Percentiles rank a stretch among this genome's conserved stretches.
Evolutionary conservation across 2,888 invertebrate species (phyloP).

Genomic region (Koerneria pararmatus): DNA sequence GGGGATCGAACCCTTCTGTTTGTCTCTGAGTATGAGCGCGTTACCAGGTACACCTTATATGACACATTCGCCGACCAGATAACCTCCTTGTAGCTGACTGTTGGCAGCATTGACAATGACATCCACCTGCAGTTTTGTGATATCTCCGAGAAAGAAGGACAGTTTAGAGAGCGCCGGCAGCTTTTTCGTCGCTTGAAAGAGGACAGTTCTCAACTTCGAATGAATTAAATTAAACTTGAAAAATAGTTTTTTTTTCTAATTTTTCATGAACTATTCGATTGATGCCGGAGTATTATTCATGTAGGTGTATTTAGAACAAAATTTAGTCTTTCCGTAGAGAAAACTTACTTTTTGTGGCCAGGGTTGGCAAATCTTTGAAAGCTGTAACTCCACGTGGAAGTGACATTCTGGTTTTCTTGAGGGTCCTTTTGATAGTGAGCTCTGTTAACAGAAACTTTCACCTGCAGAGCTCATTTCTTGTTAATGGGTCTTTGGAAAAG

Average conservation of each 20-base stretch:
- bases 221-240: conserved; percentile 23
- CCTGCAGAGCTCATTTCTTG: no score
- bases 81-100: conserved; percentile 73
- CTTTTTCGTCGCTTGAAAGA: no score
- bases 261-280: no score
- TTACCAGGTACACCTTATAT: not conserved
- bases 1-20: not conserved
- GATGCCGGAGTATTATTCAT: no score
- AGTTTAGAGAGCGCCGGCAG: conserved; percentile 26
- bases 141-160: conserved; percentile 69
- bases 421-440: no score
- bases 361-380: not conserved
- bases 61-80: not conserved
- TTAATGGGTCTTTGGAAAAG: no score
- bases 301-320: no score
- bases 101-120: conserved; percentile 89
- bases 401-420: not conserved
- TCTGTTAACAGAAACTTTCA: no score
- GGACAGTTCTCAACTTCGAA: conserved; percentile 29
- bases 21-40: not conserved
- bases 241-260: conserved; percentile 22
- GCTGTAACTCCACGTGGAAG: not conserved
- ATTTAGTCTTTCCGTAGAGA: no score
- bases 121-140: conserved; percentile 76
- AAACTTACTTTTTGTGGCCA: not conserved